These are phyloP conservation scores for Parapristionchus giblindavisi DNA, from an alignment of 2,888 invertebrate species.

Conservation along the genomic window DNA sequence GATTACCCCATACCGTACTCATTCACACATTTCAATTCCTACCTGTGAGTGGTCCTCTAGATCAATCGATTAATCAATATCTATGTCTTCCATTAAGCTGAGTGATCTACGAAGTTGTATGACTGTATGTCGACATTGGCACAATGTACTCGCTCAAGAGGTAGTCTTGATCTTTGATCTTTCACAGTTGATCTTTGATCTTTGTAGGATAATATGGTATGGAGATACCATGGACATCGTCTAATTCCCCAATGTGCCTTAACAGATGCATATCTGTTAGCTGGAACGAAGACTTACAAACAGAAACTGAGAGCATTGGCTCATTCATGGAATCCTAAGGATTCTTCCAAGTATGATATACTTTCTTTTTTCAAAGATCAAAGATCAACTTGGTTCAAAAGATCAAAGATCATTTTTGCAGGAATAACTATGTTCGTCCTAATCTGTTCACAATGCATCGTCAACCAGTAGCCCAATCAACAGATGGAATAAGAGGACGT, in stretches of 20 bases:
- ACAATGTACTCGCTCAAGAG: constrained; percentile 79
- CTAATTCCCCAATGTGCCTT: constrained; percentile 86
- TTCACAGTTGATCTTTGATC: too few species aligned
- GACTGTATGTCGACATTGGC: constrained; percentile 92
- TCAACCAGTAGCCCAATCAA: constrained; percentile 97
- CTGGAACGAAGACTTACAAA: constrained; percentile 88
- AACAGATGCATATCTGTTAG: constrained; percentile 85
- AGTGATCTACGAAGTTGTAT: constrained; percentile 86
- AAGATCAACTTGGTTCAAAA: constrained; percentile 2
- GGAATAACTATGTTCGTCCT: constrained; percentile 93
- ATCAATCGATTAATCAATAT: background rate
- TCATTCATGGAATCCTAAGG: constrained; percentile 96
- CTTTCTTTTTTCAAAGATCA: background rate
- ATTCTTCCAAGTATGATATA: constrained; percentile 86
- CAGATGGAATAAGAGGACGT: constrained; percentile 85
- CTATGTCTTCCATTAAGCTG: constrained; percentile 38
- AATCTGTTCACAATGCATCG: constrained; percentile 97
- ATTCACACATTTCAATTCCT: constrained; percentile 58
- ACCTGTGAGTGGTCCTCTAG: background rate
- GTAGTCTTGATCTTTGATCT: constrained; percentile 71
- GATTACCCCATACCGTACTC: constrained; percentile 59
- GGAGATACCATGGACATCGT: constrained; percentile 87
- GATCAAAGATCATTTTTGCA: constrained; percentile 37
- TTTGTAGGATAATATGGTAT: constrained; percentile 75
- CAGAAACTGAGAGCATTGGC: constrained; percentile 90